Evolutionary conservation across 2,797 vertebrate species (phyloP).

Genomic region (Pseudomugil tenellus): DNA sequence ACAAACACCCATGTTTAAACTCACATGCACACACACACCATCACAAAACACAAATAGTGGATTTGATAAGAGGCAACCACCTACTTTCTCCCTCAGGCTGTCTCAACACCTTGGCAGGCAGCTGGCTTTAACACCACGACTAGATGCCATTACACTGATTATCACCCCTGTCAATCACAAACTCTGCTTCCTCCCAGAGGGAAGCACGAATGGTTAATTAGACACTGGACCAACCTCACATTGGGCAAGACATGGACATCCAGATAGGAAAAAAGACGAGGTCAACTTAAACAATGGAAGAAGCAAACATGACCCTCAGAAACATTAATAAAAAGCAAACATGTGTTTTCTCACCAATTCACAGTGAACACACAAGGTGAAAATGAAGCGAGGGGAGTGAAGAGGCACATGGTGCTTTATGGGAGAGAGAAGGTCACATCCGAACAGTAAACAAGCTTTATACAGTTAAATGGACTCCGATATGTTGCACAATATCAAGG

Average conservation of each 20-base stretch:
- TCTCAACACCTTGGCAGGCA: slow-evolving; percentile 70
- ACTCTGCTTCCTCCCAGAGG: slow-evolving; percentile 23
- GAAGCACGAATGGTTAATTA: slow-evolving; percentile 61
- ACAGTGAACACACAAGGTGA: slow-evolving; percentile 22
- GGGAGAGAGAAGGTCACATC: slow-evolving; percentile 47
- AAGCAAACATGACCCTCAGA: slow-evolving; percentile 4
- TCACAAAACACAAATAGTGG: slow-evolving; percentile 31
- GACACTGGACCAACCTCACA: slow-evolving; percentile 20
- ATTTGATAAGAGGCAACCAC: slow-evolving; percentile 35
- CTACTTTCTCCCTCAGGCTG: slow-evolving; percentile 50
- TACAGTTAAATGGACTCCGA: slow-evolving; percentile 39
- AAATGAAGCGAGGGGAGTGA: slow-evolving; percentile 49
- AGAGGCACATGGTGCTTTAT: slow-evolving; percentile 28
- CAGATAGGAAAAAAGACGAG: neutral
- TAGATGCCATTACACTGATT: slow-evolving; percentile 73
- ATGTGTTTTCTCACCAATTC: slow-evolving; percentile 50
- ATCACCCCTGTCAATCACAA: slow-evolving; percentile 74
- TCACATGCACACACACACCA: slow-evolving; percentile 1
- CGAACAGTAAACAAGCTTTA: slow-evolving; percentile 58
- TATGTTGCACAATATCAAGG: slow-evolving; percentile 30
- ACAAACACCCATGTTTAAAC: slow-evolving; percentile 7
- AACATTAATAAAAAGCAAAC: slow-evolving; percentile 16
- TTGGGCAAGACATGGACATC: neutral
- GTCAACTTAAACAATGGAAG: neutral
- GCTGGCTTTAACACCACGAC: slow-evolving; percentile 52